Base-by-base conservation (phyloP, 1,140 invertebrate genomes). In the Ruditapes philippinarum region DNA sequence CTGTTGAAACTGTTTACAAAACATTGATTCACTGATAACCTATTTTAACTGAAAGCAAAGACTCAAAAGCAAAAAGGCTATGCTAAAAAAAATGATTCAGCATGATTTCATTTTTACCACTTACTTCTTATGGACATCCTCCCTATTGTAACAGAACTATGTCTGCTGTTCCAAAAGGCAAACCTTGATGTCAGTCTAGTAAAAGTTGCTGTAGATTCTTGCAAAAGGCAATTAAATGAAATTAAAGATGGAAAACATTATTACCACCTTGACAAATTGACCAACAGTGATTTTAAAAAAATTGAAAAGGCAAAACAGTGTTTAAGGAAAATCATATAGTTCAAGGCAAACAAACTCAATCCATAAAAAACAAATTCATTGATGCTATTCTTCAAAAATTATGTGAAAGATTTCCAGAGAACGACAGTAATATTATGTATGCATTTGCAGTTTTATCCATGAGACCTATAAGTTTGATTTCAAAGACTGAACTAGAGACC, bases 21-120 rank as follows among this genome's bases (percentile, higher is more conserved):
- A 9, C n/a, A 31, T 88, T 17, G 73, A 88, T n/a, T 88, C 73
- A 2, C 74, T 87, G 14, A 40, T 87, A 19, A 79, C 84, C 0
- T 86, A 78, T 51, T 88, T 88, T 40, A 45, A n/a, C 38, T 19
- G 22, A 49, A 40, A n/a, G 80, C 38, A 49, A n/a, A 45, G 73
- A 88, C 68, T 73, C 87, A 14, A 88, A 88, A 74, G 51, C 87
- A 19, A 88, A 88, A 73, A n/a, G 87, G 87, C 0, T 82, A 82
- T 60, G 40, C 0, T 19, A 88, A 82, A 19, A 70, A 88, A 40
- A 19, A n/a, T 88, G 42, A 22, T 62, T 51, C 60, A 81, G 33
- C 57, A 82, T 73, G 78, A 74, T 36, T 88, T 80, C 51, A 79
- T 79, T 38, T 73, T 73, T n/a, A 78, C n/a, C 36, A 79, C 85